Evolutionary conservation across 2,113 vertebrate genomes (phyloP), one percentile per base, ranked within the genome.

Genomic region (Elephas maximus): DNA sequence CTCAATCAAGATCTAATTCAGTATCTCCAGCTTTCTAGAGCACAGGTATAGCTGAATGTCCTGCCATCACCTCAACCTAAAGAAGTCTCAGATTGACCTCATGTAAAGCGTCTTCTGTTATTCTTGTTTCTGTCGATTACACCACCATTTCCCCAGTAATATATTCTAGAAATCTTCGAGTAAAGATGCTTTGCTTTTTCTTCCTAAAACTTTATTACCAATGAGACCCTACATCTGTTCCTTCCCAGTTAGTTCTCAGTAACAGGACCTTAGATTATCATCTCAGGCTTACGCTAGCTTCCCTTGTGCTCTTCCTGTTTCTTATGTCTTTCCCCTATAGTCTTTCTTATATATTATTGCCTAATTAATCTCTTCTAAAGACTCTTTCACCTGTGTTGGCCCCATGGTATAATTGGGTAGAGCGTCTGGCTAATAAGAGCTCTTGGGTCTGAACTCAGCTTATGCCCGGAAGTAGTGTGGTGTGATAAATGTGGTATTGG

Each of bases 141-240:
- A 57, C 41, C 76, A 67, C 48, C 73, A 48, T 94, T 88, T 87
- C 41, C 23, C 28, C 8, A n/a, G 2, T 1, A 4, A 15, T 76
- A 63, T 74, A 63, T 69, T 94, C 90, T 81, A 37, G 82, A 91
- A 74, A 91, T 30, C 30, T 63, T 65, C 24, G 15, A 88, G 30
- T 95, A 67, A 94, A 93, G n/a, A 26, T 82, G 48, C 48, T 92
- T 69, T 93, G 26, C 37, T 79, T 41, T 28, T 41, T 74, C 33
- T 30, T 23, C 33, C n/a, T 57, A 37, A 57, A 26, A 33, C 11
- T 86, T 82, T 57, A 78, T 92, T 69, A 20, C 30, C 30, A 60
- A 0, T 67, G 63, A 94, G 28, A 74, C 17, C 23, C 2, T 33
- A 80, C 23, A 48, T 82, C 62, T 30, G 21, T 18, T 44, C 8